Evolutionary conservation across 2,797 vertebrate genomes (phyloP).

Genomic region (Momotus momota): DNA sequence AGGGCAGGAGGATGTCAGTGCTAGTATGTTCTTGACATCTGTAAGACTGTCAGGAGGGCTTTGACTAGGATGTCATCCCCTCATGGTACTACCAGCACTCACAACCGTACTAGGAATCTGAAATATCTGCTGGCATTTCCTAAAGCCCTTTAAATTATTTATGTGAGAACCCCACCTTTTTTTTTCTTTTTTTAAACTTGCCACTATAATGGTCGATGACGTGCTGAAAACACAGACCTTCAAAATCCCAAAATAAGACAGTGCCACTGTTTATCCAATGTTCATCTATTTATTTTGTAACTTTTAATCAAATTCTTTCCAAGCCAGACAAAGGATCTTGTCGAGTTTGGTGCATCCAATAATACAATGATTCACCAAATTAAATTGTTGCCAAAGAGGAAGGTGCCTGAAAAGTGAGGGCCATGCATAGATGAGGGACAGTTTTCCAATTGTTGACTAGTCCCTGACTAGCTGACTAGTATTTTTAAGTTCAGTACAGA

Average conservation of each 20-base stretch:
- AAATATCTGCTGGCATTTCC: neutral
- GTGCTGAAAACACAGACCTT: neutral
- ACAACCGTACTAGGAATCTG: neutral
- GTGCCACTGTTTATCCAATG: neutral
- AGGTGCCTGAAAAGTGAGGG: neutral
- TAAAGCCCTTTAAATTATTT: neutral
- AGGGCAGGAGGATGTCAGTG: neutral
- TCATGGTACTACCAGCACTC: fast-evolving
- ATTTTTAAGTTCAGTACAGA: neutral
- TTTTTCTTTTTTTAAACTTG: neutral
- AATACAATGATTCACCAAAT: neutral
- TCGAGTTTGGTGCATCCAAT: neutral
- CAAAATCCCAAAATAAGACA: neutral
- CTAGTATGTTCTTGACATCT: neutral
- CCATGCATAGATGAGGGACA: neutral
- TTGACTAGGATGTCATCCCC: neutral
- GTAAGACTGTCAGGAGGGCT: neutral
- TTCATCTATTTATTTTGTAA: neutral
- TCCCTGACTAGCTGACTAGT: neutral
- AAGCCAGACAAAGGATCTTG: neutral
- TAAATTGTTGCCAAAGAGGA: neutral
- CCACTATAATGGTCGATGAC: neutral
- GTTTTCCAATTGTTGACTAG: neutral
- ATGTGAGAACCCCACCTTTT: neutral
- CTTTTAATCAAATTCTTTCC: neutral